Evolutionary conservation across 2,888 invertebrate species (phyloP).

Genomic region (Phaedon cochleariae): DNA sequence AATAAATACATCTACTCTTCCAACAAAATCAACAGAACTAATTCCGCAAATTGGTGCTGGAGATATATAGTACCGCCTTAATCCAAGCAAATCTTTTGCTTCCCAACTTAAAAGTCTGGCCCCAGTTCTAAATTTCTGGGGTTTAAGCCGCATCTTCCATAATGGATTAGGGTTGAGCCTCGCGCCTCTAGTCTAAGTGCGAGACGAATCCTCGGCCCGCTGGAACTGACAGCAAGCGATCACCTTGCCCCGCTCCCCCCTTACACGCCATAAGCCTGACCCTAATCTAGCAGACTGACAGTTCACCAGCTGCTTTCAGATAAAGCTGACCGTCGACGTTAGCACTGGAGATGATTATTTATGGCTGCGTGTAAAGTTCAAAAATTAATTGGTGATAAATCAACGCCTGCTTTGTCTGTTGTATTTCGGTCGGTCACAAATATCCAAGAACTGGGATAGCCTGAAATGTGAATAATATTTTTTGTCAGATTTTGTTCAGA

Average conservation of each 20-base stretch:
- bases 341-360: slow-evolving; percentile 49
- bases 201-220: slow-evolving; percentile 57
- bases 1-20: no score
- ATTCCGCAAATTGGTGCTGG: neutral
- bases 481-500: neutral
- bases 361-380: slow-evolving; percentile 44
- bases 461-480: neutral
- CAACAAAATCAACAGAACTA: no score
- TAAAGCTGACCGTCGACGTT: slow-evolving; percentile 57
- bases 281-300: slow-evolving; percentile 61
- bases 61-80: neutral
- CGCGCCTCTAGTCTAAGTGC: slow-evolving; percentile 54
- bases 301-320: slow-evolving; percentile 59
- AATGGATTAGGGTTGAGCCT: slow-evolving; percentile 61
- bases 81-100: slow-evolving; percentile 17
- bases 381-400: slow-evolving; percentile 45
- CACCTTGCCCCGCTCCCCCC: slow-evolving; percentile 44
- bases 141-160: slow-evolving; percentile 58
- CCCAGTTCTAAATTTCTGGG: slow-evolving; percentile 51
- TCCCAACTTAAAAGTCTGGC: slow-evolving; percentile 47
- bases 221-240: slow-evolving; percentile 55
- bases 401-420: slow-evolving; percentile 38
- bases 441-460: neutral
- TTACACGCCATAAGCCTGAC: slow-evolving; percentile 53
- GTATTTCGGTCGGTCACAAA: slow-evolving; percentile 26